Percentiles rank a stretch among this genome's conserved stretches.
phyloP scores from a whole-genome alignment of 2,113 vertebrate species.

The Cyprinus carpio region DNA sequence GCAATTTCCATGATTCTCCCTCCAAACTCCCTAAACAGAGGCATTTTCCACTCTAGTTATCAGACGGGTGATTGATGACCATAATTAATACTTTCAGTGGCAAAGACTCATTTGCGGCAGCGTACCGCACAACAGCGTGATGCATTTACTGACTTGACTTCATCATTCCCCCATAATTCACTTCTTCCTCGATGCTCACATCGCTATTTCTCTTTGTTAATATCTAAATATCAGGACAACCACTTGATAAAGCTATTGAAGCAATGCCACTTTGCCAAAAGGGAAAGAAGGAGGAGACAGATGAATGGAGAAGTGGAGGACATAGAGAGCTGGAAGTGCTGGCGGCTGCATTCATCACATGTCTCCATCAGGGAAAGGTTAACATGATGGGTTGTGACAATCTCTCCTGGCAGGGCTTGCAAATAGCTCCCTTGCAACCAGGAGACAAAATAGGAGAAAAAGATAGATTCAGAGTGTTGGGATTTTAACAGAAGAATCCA shows the following conservation, averaged over 20 bases:
- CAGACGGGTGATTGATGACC: constrained; percentile 55
- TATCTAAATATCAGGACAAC: background rate
- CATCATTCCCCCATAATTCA: constrained; percentile 24
- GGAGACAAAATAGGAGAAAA: constrained; percentile 46
- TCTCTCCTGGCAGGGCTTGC: constrained; percentile 68
- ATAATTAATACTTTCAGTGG: constrained; percentile 50
- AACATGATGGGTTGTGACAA: constrained; percentile 72
- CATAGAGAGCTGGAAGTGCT: constrained; percentile 56
- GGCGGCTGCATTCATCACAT: constrained; percentile 70
- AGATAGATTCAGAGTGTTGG: constrained; percentile 35
- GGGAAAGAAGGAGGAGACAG: background rate
- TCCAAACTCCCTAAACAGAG: constrained; percentile 19
- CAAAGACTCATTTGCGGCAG: constrained; percentile 47
- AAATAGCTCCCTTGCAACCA: constrained; percentile 60
- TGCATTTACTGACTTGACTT: constrained; percentile 44
- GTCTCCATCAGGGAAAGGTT: constrained; percentile 74
- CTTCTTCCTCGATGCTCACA: background rate
- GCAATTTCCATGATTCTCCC: background rate
- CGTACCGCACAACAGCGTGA: constrained; percentile 9
- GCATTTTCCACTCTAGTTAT: constrained; percentile 40
- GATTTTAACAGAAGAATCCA: constrained; percentile 42
- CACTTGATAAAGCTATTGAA: constrained; percentile 21
- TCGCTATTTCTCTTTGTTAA: constrained; percentile 17
- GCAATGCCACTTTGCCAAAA: background rate
- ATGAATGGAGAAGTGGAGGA: constrained; percentile 15